phyloP scores from a whole-genome alignment of 2,797 vertebrate species.

The Moxostoma hubbsi region DNA sequence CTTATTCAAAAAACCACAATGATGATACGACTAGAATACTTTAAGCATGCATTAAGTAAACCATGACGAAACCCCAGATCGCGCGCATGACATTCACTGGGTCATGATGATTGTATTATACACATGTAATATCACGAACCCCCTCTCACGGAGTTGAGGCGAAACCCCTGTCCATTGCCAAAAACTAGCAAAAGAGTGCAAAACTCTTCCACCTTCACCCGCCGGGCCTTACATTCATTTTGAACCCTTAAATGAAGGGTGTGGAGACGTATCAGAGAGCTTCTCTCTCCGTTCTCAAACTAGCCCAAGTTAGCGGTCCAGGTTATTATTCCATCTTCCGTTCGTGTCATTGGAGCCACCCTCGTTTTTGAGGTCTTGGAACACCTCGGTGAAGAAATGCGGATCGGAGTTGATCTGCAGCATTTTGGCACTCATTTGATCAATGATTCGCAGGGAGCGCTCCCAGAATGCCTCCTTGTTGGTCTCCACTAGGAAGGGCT shows the following conservation, averaged over 20 bases:
- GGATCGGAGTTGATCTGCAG: constrained; percentile 89
- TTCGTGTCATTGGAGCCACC: constrained; percentile 72
- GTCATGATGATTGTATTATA: constrained; percentile 62
- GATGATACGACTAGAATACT: constrained; percentile 64
- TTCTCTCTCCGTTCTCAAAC: constrained; percentile 33
- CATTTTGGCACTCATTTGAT: constrained; percentile 88
- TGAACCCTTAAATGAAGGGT: constrained; percentile 46
- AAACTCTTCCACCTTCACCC: constrained; percentile 40
- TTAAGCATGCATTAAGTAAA: constrained; percentile 69
- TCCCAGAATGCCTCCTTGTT: constrained; percentile 93
- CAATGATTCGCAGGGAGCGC: constrained; percentile 87
- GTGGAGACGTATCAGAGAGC: constrained; percentile 52
- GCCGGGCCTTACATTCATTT: constrained; percentile 58
- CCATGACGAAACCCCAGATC: constrained; percentile 54
- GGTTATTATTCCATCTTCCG: constrained; percentile 83
- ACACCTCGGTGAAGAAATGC: constrained; percentile 93
- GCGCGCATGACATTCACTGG: constrained; percentile 60
- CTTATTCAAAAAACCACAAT: constrained; percentile 61
- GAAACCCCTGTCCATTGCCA: constrained; percentile 53
- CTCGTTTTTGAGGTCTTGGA: constrained; percentile 93
- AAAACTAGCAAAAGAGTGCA: constrained; percentile 55
- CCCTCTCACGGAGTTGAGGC: constrained; percentile 54
- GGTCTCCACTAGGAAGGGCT: constrained; percentile 88
- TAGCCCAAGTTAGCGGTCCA: constrained; percentile 80
- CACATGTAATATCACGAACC: constrained; percentile 60